Percentiles rank a stretch among this genome's conserved stretches.
These are phyloP conservation scores for Chrysocyon brachyurus DNA, from an alignment of 2,797 vertebrate genomes.

Conservation along the genomic window DNA sequence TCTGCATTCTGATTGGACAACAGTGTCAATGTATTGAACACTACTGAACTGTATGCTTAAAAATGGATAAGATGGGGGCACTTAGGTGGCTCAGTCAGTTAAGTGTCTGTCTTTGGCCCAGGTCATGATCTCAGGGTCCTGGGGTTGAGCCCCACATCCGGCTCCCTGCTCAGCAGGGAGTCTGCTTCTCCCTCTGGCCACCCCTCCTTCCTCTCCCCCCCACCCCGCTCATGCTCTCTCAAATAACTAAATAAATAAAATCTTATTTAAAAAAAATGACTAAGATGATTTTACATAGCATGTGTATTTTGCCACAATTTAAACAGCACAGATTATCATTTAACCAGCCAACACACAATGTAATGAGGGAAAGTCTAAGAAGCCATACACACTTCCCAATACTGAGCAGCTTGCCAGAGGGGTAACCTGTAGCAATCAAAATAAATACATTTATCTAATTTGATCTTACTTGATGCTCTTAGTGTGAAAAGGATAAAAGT, in stretches of 20 bases:
- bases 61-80: background rate
- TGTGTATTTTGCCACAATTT: background rate
- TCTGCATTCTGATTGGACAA: background rate
- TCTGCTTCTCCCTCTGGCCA: background rate
- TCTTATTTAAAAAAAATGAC: background rate
- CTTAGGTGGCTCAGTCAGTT: background rate
- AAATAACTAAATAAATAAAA: background rate
- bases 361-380: background rate
- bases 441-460: background rate
- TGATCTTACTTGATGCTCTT: background rate
- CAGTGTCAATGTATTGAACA: background rate
- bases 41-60: background rate
- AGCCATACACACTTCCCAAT: background rate
- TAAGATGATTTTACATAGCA: background rate
- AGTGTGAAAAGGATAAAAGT: background rate
- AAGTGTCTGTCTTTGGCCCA: background rate
- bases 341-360: background rate
- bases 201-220: background rate
- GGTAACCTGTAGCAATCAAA: background rate
- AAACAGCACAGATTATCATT: background rate
- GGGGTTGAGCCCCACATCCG: background rate
- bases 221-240: background rate
- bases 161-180: background rate
- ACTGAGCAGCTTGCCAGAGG: background rate
- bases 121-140: background rate